Base-by-base conservation (phyloP, 2,113 vertebrate species). In the Pteruthius melanotis region DNA sequence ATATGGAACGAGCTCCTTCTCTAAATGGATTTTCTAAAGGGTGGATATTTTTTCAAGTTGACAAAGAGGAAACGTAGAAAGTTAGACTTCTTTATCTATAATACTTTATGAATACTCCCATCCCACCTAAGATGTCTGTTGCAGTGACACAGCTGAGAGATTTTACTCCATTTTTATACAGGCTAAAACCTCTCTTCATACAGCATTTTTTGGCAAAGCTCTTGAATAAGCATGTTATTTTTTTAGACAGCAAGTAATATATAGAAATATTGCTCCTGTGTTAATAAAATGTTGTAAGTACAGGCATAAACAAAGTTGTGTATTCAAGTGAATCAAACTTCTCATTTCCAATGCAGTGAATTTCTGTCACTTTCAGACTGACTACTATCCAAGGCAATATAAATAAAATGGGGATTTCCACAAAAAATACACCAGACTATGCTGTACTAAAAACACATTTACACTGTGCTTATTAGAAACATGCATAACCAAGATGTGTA, bases 331-430 rank as follows among this genome's bases (percentile, higher is more conserved):
- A 78, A 81, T 79, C 77, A 71, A 91, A 89, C 76, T 95, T 97
- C 93, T 92, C 93, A 79, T 83, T 96, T 95, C 64, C 90, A 87
- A 83, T 7, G 31, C 11, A 68, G 44, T 3, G 1, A 87, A 68
- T 40, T 93, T 37, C 79, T 93, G 21, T 84, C 88, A 96, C 91
- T 96, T 96, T 96, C 96, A 89, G 54, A 63, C 50, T 96, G 92
- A 92, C 89, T 94, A 35, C 24, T 70, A 10, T 14, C 66, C 76
- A 76, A 74, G 23, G 24, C 59, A 90, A 80, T 35, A 37, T 24
- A 94, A 80, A 79, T 57, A 79, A 83, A 87, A 74, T 2, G 94
- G 96, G 95, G 93, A 89, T 89, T 97, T 96, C 92, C 90, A 94
- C 49, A 87, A 91, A 89, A 60, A 61, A 37, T 37, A 37, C 61